Evolutionary conservation across 2,797 vertebrate genomes (phyloP).

Genomic region (Gymnothorax javanicus): DNA sequence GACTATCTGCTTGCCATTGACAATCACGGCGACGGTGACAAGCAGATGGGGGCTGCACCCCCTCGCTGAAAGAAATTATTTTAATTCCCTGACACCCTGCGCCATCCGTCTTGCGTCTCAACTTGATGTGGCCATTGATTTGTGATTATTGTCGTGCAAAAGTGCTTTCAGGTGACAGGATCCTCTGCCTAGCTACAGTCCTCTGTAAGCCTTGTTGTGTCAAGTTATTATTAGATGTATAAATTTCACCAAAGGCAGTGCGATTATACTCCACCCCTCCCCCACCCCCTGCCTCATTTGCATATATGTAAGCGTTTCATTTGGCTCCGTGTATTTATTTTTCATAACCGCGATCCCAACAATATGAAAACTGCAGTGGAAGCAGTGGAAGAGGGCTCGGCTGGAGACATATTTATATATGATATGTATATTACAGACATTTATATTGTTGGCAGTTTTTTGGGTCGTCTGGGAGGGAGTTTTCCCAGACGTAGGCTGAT

Average conservation of each 20-base stretch:
- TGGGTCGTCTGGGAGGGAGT: conserved; percentile 82
- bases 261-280: conserved; percentile 65
- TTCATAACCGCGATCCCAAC: conserved; percentile 72
- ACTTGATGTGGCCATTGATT: not conserved
- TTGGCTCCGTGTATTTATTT: conserved; percentile 73
- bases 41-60: not conserved
- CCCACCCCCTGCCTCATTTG: conserved; percentile 70
- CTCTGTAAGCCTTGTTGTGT: conserved; percentile 45
- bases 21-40: conserved; percentile 2
- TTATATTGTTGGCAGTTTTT: conserved; percentile 97
- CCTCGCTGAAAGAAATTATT: conserved; percentile 7
- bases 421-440: conserved; percentile 98
- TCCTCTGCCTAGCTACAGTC: not conserved
- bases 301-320: conserved; percentile 85
- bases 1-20: not conserved
- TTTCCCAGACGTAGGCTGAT: conserved; percentile 96
- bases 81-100: conserved; percentile 5
- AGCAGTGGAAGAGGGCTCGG: conserved; percentile 59
- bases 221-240: conserved; percentile 77
- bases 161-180: conserved; percentile 7
- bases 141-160: not conserved
- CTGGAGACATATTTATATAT: conserved; percentile 82
- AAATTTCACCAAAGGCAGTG: conserved; percentile 68
- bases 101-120: conserved; percentile 4
- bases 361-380: conserved; percentile 34